A percentile compares a stretch with the other conserved stretches of the same genome.
These are phyloP conservation scores for Ostrea denselamellosa DNA, from an alignment of 1,140 invertebrate genomes.

Conservation along the genomic window DNA sequence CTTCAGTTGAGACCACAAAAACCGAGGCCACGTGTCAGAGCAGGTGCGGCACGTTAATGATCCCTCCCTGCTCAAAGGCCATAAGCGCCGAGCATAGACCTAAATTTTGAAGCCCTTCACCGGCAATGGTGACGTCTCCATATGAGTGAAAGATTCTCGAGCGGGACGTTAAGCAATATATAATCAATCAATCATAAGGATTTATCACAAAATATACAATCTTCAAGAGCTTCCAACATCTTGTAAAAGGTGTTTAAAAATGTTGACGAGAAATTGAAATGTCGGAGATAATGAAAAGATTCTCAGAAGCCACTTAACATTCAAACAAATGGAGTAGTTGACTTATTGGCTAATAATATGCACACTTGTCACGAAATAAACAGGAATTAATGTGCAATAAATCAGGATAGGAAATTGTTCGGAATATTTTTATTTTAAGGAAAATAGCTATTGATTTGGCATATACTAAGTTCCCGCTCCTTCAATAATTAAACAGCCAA, in stretches of 20 bases:
- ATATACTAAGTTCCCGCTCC: neutral
- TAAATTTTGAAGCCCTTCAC: too few relatives aligned
- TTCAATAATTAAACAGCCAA: neutral
- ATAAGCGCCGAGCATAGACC: too few relatives aligned
- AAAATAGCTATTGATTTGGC: conserved; percentile 8
- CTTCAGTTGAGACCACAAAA: too few relatives aligned
- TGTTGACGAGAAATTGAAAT: neutral
- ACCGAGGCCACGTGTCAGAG: too few relatives aligned
- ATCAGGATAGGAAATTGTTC: neutral
- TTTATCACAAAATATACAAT: too few relatives aligned
- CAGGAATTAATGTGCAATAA: conserved; percentile 30
- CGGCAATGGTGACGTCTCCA: too few relatives aligned
- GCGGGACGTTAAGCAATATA: too few relatives aligned
- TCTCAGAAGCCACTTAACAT: neutral
- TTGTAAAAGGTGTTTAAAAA: neutral
- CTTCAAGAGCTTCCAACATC: neutral
- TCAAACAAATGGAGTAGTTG: conserved; percentile 12
- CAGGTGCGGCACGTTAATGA: too few relatives aligned
- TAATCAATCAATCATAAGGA: too few relatives aligned
- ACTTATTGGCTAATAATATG: conserved; percentile 26
- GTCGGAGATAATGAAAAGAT: neutral
- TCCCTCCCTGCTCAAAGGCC: too few relatives aligned
- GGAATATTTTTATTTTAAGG: conserved; percentile 7
- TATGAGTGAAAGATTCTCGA: too few relatives aligned
- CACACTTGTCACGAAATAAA: conserved; percentile 22